phyloP scores from a whole-genome alignment of 2,888 invertebrate genomes.

The Zonitis immaculata region DNA sequence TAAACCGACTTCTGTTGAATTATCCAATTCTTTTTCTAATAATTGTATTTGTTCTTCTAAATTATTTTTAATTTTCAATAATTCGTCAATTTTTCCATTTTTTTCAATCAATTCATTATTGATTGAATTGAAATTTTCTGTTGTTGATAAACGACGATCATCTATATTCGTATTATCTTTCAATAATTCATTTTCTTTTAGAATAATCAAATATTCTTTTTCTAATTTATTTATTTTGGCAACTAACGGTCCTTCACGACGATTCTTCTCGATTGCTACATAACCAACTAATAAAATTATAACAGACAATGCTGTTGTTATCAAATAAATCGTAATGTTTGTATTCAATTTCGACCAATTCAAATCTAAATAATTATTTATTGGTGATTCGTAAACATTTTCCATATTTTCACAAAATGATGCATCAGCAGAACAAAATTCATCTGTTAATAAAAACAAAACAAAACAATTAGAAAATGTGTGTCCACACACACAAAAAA shows the following conservation, averaged over 20 bases:
- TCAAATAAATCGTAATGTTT: conserved; percentile 34
- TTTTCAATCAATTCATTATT: conserved; percentile 68
- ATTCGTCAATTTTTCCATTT: conserved; percentile 59
- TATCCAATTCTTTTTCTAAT: conserved; percentile 71
- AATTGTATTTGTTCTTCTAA: conserved; percentile 64
- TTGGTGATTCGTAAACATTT: conserved; percentile 1
- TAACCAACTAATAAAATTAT: conserved; percentile 71
- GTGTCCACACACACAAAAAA: too few species aligned
- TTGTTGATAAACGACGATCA: background rate
- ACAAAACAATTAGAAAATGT: too few species aligned
- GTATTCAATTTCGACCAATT: conserved; percentile 25
- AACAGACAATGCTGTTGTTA: conserved; percentile 64
- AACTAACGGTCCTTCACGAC: conserved; percentile 66
- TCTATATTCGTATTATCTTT: conserved; percentile 50
- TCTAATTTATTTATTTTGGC: conserved; percentile 63
- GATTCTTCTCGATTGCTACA: conserved; percentile 71
- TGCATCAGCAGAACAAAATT: conserved; percentile 15
- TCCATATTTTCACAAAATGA: conserved; percentile 5
- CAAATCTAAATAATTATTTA: conserved; percentile 6
- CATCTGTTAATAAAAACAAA: conserved; percentile 5
- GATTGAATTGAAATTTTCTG: conserved; percentile 30
- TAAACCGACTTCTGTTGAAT: conserved; percentile 73
- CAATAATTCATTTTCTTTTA: conserved; percentile 62
- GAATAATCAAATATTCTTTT: conserved; percentile 55
- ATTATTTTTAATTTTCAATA: conserved; percentile 48